These are phyloP conservation scores for Gryllus longicercus DNA, from an alignment of 2,888 invertebrate species.

Conservation along the genomic window DNA sequence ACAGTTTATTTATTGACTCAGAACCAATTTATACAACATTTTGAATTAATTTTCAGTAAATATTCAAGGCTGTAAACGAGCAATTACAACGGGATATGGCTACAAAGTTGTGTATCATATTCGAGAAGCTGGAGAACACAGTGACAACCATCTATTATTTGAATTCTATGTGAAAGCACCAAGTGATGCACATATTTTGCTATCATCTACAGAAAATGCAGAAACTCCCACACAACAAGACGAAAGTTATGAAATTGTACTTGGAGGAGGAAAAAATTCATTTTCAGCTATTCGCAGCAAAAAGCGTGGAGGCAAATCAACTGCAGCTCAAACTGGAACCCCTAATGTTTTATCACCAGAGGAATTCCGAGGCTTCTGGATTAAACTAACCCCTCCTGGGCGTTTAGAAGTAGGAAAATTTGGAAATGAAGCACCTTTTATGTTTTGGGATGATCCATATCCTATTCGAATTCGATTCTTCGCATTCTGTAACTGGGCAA, in stretches of 20 bases:
- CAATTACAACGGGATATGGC: conserved; percentile 30
- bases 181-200: conserved; percentile 67
- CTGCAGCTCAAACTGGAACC: conserved; percentile 51
- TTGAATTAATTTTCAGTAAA: conserved; percentile 23
- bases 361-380: conserved; percentile 63
- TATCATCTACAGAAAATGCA: conserved; percentile 55
- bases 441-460: conserved; percentile 58
- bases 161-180: conserved; percentile 63
- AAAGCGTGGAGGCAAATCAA: conserved; percentile 56
- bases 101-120: conserved; percentile 32
- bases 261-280: conserved; percentile 68
- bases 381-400: conserved; percentile 60
- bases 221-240: conserved; percentile 52
- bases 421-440: conserved; percentile 57
- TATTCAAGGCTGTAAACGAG: conserved; percentile 24
- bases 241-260: conserved; percentile 60
- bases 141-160: conserved; percentile 20
- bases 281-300: conserved; percentile 64
- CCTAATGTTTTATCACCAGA: conserved; percentile 57
- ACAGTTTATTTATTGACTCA: no score
- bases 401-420: conserved; percentile 60
- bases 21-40: not conserved
- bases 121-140: conserved; percentile 20
- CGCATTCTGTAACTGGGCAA: conserved; percentile 66
- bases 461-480: conserved; percentile 62